Evolutionary conservation across 2,888 invertebrate species (phyloP).

Genomic region (Drosophila neonasuta): DNA sequence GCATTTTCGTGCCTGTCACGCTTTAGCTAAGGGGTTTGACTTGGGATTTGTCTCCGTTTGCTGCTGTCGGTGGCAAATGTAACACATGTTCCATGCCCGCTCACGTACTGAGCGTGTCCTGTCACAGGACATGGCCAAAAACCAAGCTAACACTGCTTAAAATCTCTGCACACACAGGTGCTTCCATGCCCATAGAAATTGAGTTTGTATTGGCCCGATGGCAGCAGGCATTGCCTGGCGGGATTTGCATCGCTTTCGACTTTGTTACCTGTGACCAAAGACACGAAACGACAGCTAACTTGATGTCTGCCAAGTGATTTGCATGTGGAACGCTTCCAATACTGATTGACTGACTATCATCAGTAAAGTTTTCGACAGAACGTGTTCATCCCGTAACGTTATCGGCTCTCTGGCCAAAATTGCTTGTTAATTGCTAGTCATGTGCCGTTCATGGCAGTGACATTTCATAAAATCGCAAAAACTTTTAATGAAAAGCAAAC

Average conservation of each 20-base stretch:
- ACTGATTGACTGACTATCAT: slow-evolving; percentile 58
- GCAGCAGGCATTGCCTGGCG: slow-evolving; percentile 6
- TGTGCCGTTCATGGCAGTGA: slow-evolving; percentile 10
- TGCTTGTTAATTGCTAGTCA: slow-evolving; percentile 20
- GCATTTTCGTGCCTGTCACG: slow-evolving; percentile 30
- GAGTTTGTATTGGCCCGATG: slow-evolving; percentile 54
- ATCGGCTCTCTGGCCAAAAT: slow-evolving; percentile 6
- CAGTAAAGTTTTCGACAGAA: slow-evolving; percentile 14
- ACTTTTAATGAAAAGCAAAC: slow-evolving; percentile 32
- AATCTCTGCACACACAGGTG: slow-evolving; percentile 30
- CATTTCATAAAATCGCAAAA: slow-evolving; percentile 1
- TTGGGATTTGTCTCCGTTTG: slow-evolving; percentile 26
- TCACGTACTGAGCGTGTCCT: slow-evolving; percentile 70
- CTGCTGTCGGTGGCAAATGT: slow-evolving; percentile 38
- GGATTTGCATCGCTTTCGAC: background rate
- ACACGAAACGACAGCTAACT: slow-evolving; percentile 38
- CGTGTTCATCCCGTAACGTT: slow-evolving; percentile 12
- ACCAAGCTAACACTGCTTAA: slow-evolving; percentile 40
- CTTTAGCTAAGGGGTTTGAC: slow-evolving; percentile 27
- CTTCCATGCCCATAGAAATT: slow-evolving; percentile 54
- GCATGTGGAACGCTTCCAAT: slow-evolving; percentile 58
- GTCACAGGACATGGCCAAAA: slow-evolving; percentile 62
- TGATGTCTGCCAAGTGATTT: slow-evolving; percentile 56
- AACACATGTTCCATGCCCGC: slow-evolving; percentile 51
- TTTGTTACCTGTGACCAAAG: slow-evolving; percentile 7